Percentiles rank a stretch among this genome's conserved stretches.
Evolutionary conservation across 2,797 vertebrate genomes (phyloP).

Genomic region (Coreius guichenoti): DNA sequence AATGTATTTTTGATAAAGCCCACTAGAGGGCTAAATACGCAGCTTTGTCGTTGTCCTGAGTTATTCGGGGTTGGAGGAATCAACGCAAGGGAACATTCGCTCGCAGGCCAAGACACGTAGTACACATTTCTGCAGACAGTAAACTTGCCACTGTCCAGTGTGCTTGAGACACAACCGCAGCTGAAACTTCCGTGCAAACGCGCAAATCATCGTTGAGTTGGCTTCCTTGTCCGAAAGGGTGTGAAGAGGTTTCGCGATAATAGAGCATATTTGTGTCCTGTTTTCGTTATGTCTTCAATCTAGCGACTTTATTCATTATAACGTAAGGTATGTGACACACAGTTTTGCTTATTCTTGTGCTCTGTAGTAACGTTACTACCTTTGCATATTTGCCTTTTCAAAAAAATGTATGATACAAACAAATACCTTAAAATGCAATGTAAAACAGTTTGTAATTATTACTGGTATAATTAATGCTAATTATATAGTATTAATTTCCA

Average conservation of each 20-base stretch:
- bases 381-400: neutral
- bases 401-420: too few species aligned
- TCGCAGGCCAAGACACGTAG: slow-evolving; percentile 10
- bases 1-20: neutral
- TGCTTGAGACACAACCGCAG: neutral
- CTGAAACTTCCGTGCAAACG: neutral
- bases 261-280: neutral
- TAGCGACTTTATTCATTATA: neutral
- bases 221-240: slow-evolving; percentile 4
- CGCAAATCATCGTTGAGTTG: neutral
- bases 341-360: neutral
- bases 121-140: slow-evolving; percentile 4
- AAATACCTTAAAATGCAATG: too few species aligned
- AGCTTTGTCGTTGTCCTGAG: neutral
- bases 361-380: neutral
- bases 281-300: neutral
- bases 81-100: slow-evolving; percentile 21
- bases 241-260: neutral
- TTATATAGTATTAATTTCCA: too few species aligned
- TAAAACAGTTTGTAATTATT: too few species aligned
- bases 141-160: slow-evolving; percentile 26
- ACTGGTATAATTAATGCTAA: too few species aligned
- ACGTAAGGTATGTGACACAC: neutral
- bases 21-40: slow-evolving; percentile 9
- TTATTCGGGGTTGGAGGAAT: neutral